Evolutionary conservation across 2,113 vertebrate genomes (phyloP).

Genomic region (Poeciliopsis prolifica): DNA sequence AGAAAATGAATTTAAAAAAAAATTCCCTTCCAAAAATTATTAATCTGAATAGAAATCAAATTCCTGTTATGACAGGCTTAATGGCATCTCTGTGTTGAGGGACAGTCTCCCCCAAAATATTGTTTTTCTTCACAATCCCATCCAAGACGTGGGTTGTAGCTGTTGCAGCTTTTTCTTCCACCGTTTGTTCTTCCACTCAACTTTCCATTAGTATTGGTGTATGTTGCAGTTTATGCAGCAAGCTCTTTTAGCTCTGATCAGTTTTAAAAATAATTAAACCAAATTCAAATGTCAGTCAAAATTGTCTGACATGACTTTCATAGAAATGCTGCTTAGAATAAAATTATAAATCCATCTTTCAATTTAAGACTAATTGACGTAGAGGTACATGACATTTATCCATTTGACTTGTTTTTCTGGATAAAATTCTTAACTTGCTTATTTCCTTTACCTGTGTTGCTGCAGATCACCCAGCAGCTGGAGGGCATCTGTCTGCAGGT

Average conservation of each 20-base stretch:
- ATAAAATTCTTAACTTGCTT: neutral
- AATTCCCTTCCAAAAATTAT: no score
- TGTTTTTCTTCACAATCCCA: no score
- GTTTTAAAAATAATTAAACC: neutral
- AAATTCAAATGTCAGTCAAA: no score
- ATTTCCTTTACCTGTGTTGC: neutral
- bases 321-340: no score
- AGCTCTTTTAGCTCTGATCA: neutral
- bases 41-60: no score
- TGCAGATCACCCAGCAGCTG: constrained; percentile 96
- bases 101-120: no score
- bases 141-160: neutral
- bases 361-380: no score
- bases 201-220: neutral
- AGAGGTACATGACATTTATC: neutral
- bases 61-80: no score
- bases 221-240: neutral
- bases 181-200: neutral
- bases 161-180: neutral
- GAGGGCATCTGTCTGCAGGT: constrained; percentile 99
- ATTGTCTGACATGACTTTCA: no score
- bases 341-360: no score
- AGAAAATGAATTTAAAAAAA: no score
- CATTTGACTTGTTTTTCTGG: neutral
- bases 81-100: no score